Evolutionary conservation across 2,113 vertebrate genomes (phyloP), one percentile per base, ranked within the genome.

Genomic region (Ageneiosus marmoratus): DNA sequence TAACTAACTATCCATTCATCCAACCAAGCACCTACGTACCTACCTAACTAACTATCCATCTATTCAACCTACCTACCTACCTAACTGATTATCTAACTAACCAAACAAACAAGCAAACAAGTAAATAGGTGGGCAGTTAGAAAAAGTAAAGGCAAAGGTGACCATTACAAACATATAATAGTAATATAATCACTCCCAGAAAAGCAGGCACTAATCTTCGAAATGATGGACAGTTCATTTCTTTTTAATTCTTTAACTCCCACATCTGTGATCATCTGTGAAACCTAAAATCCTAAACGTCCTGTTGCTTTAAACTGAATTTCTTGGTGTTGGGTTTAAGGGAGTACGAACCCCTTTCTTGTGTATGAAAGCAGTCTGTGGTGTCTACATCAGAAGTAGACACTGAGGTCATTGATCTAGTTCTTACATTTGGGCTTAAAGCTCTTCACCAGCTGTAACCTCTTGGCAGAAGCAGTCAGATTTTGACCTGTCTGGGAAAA

Each of bases 21-120:
- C n/a, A 60, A 60, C 9, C 24, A 60, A n/a, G 24, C 1, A n/a
- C 1, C 24, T 0, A n/a, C 11, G 0, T 1, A n/a, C 0, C 24
- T n/a, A 58, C 1, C 2, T 41, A n/a, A n/a, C 56, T 4, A 60
- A 60, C 56, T 2, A 60, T 0, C n/a, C n/a, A n/a, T n/a, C n/a
- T n/a, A n/a, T n/a, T n/a, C n/a, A n/a, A n/a, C 1, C 24, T 0
- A n/a, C 11, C 0, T 1, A n/a, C 0, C 24, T n/a, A 58, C 1
- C 2, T 41, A n/a, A n/a, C 24, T 10, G 10, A 58, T 1, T 8
- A 58, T 11, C 24, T 10, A 10, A n/a, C 24, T 3, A 13, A 60
- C 2, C 56, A n/a, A 27, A 8, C 24, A 60, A 27, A 41, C 37
- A 41, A 41, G n/a, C n/a, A n/a, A n/a, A 15, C 13, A 15, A 62